A percentile compares a stretch with the other conserved stretches of the same genome.
Evolutionary conservation across 2,113 vertebrate genomes (phyloP).

Genomic region (Lepisosteus oculatus): DNA sequence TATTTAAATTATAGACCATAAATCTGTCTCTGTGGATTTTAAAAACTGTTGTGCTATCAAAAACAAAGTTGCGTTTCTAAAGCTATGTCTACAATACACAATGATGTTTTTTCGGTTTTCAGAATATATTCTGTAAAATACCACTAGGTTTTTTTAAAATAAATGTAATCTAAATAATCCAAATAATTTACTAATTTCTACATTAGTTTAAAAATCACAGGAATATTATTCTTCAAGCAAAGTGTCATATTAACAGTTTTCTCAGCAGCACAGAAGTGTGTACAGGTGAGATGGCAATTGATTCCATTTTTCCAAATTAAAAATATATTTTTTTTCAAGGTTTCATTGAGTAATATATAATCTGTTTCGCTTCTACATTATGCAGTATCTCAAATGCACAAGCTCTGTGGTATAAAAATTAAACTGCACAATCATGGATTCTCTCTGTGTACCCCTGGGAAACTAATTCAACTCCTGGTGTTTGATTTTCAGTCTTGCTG

Average conservation of each 20-base stretch:
- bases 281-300: slow-evolving; percentile 52
- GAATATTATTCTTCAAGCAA: too few relatives aligned
- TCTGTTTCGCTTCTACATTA: slow-evolving; percentile 57
- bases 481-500: slow-evolving; percentile 9
- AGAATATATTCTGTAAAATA: too few relatives aligned
- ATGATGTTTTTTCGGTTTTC: too few relatives aligned
- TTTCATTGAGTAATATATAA: slow-evolving; percentile 59
- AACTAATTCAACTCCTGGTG: background rate
- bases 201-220: too few relatives aligned
- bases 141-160: too few relatives aligned
- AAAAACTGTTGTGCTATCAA: too few relatives aligned
- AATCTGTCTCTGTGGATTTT: too few relatives aligned
- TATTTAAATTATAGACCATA: too few relatives aligned
- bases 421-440: slow-evolving; percentile 53
- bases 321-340: slow-evolving; percentile 62
- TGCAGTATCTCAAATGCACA: slow-evolving; percentile 60
- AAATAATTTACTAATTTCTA: too few relatives aligned
- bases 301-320: background rate
- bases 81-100: too few relatives aligned
- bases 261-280: slow-evolving; percentile 48
- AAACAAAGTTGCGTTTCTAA: too few relatives aligned
- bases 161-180: too few relatives aligned
- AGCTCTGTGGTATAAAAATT: slow-evolving; percentile 59
- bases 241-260: slow-evolving; percentile 53
- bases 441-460: slow-evolving; percentile 46